Conservation (phyloP, 2,888 invertebrate species). For the Orgyia antiqua region DNA sequence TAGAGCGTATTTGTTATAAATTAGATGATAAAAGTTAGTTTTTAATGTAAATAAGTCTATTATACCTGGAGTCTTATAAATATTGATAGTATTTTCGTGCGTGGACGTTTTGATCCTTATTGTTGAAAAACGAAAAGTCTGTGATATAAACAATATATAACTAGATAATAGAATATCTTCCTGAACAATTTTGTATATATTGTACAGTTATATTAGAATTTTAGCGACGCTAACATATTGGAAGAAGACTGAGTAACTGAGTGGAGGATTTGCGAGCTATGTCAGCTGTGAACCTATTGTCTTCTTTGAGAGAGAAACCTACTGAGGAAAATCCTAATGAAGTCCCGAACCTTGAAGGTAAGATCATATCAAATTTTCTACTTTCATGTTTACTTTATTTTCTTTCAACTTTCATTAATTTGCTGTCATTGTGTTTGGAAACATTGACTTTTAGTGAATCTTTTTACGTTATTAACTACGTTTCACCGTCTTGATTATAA, state of each 20-base stretch:
- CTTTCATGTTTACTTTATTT: constrained; percentile 9
- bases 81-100: constrained; percentile 76
- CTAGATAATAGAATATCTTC: constrained; percentile 74
- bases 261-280: constrained; percentile 66
- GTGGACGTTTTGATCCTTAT: constrained; percentile 79
- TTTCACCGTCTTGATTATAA: constrained; percentile 2
- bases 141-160: constrained; percentile 80
- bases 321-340: constrained; percentile 62
- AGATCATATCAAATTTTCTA: constrained; percentile 13
- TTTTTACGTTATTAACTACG: constrained; percentile 7
- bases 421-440: constrained; percentile 18
- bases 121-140: constrained; percentile 80
- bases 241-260: constrained; percentile 73
- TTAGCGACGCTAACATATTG: constrained; percentile 71
- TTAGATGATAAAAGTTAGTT: constrained; percentile 75
- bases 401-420: constrained; percentile 7
- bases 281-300: constrained; percentile 75
- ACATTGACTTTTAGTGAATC: constrained; percentile 26
- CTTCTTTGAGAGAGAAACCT: constrained; percentile 72
- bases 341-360: constrained; percentile 65
- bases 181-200: constrained; percentile 75
- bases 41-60: constrained; percentile 77
- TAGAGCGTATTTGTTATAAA: constrained; percentile 73
- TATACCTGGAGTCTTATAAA: constrained; percentile 72
- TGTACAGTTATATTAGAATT: constrained; percentile 73